Conservation (phyloP, 1,140 invertebrate genomes). For the Drosophila asahinai region DNA sequence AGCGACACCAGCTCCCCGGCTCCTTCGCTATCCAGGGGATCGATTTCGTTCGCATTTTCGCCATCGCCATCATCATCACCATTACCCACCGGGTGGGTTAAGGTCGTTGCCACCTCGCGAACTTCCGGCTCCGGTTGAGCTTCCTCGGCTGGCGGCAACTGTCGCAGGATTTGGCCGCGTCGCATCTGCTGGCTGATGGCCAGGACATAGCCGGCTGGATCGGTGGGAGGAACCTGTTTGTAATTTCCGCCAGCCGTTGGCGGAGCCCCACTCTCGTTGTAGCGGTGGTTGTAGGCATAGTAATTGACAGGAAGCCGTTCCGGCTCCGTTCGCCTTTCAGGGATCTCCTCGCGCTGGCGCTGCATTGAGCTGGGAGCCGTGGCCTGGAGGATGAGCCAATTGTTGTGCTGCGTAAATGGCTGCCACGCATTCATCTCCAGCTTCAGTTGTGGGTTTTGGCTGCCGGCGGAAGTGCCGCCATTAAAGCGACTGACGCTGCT, state of each 20-base stretch:
- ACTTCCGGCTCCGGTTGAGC: conserved; percentile 49
- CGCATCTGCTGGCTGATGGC: conserved; percentile 71
- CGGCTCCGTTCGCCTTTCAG: conserved; percentile 18
- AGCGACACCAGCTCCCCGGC: conserved; percentile 10
- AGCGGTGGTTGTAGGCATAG: conserved; percentile 79
- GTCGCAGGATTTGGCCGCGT: conserved; percentile 38
- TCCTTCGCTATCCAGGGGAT: conserved; percentile 12
- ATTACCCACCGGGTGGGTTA: conserved; percentile 33
- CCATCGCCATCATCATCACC: conserved; percentile 31
- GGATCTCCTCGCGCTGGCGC: conserved; percentile 9
- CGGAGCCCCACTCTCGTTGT: conserved; percentile 48
- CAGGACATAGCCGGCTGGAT: conserved; percentile 64
- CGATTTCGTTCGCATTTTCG: conserved; percentile 15
- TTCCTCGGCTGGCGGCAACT: conserved; percentile 50
- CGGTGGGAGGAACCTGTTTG: conserved; percentile 63
- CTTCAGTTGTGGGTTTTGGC: conserved; percentile 48
- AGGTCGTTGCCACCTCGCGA: conserved; percentile 20
- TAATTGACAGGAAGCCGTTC: conserved; percentile 74
- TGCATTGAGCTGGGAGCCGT: conserved; percentile 68
- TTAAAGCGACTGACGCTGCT: conserved; percentile 58
- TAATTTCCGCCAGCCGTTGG: conserved; percentile 68
- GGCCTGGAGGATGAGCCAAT: conserved; percentile 78
- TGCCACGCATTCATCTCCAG: conserved; percentile 69
- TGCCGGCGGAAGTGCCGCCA: conserved; percentile 61
- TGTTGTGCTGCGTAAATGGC: conserved; percentile 67